Percentiles rank a stretch among this genome's conserved stretches.
These are phyloP conservation scores for Lerema accius DNA, from an alignment of 1,140 invertebrate species.

Conservation along the genomic window DNA sequence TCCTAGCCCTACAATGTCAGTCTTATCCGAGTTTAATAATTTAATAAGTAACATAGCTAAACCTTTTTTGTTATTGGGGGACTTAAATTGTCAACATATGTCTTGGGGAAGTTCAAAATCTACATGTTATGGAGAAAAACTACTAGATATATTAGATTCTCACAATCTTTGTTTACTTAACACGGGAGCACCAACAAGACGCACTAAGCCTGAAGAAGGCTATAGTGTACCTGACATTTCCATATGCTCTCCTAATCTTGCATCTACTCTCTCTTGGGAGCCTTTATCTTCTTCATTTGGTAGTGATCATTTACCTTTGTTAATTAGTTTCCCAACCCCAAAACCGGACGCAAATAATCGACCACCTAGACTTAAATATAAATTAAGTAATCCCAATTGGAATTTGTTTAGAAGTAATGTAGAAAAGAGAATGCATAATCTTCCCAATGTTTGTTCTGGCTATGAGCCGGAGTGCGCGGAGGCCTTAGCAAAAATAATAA, in stretches of 20 bases:
- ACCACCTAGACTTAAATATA: slow-evolving; percentile 10
- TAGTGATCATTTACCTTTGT: slow-evolving; percentile 12
- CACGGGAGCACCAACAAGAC: slow-evolving; percentile 12
- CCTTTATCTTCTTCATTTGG: slow-evolving; percentile 8
- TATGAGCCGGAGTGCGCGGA: background rate
- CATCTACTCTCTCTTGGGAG: slow-evolving; percentile 13
- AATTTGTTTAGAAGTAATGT: background rate
- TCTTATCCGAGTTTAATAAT: background rate
- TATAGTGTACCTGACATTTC: slow-evolving; percentile 13
- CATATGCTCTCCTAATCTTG: slow-evolving; percentile 16
- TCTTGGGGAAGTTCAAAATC: slow-evolving; percentile 10
- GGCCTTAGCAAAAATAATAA: slow-evolving; percentile 1
- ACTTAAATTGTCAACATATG: slow-evolving; percentile 14
- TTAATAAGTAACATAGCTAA: slow-evolving; percentile 3
- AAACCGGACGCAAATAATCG: no score
- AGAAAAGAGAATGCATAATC: background rate
- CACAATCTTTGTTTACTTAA: slow-evolving; percentile 23
- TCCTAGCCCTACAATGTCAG: background rate
- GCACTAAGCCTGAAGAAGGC: slow-evolving; percentile 13
- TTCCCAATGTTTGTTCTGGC: background rate
- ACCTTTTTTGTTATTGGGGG: slow-evolving; percentile 5
- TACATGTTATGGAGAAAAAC: slow-evolving; percentile 9
- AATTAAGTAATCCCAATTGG: slow-evolving; percentile 11
- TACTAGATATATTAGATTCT: slow-evolving; percentile 16
- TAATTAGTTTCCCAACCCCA: slow-evolving; percentile 9